These are phyloP conservation scores for Onychorhynchus coronatus DNA, from an alignment of 2,113 vertebrate genomes.

Conservation along the genomic window DNA sequence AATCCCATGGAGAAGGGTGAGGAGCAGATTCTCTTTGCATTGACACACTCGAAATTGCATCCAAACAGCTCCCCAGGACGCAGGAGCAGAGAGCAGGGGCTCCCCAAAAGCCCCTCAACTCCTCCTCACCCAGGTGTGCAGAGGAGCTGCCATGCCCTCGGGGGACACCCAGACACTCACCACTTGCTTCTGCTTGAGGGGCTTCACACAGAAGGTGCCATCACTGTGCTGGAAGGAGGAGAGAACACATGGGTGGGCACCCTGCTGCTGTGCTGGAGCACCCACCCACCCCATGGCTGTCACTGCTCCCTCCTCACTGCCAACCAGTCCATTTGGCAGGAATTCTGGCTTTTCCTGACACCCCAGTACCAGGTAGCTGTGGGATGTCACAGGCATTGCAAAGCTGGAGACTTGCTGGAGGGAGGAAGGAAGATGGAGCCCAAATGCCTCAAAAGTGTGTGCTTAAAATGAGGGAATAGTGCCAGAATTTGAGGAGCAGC, in stretches of 20 bases:
- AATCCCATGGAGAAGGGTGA: not conserved
- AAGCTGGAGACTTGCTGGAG: not conserved
- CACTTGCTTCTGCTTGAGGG: conserved; percentile 99
- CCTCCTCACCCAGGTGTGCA: too few relatives aligned
- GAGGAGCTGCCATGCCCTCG: not conserved
- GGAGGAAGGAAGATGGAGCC: not conserved
- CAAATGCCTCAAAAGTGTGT: not conserved
- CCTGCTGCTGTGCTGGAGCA: not conserved
- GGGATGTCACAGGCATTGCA: not conserved
- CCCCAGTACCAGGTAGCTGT: not conserved
- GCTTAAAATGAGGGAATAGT: not conserved
- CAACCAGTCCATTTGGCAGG: not conserved
- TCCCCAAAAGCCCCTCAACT: not conserved
- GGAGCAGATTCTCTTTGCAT: not conserved
- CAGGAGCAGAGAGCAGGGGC: not conserved
- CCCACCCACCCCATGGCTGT: not conserved
- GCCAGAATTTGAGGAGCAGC: not conserved
- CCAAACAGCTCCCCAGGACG: not conserved
- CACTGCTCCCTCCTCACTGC: accelerated
- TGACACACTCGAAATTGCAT: accelerated
- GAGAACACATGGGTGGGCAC: not conserved
- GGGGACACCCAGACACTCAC: conserved; percentile 70
- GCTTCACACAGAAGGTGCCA: conserved; percentile 94
- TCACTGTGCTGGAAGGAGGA: conserved; percentile 85
- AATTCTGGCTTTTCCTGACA: not conserved